Evolutionary conservation across 2,113 vertebrate genomes (phyloP).

Genomic region (Hirundichthys speculiger): DNA sequence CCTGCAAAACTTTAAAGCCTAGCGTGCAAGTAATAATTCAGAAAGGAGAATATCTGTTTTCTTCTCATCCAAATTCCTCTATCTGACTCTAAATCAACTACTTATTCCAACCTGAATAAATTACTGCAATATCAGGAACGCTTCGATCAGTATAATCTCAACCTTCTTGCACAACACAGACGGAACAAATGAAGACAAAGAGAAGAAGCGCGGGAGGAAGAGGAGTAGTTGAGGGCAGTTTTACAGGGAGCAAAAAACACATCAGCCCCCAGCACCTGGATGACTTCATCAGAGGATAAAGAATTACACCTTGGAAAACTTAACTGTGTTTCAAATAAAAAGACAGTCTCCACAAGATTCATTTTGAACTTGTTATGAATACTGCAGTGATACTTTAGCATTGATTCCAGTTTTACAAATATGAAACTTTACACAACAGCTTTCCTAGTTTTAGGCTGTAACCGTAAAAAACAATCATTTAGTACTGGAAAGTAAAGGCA

Average conservation of each 20-base stretch:
- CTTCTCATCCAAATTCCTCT: constrained; percentile 32
- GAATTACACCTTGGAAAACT: constrained; percentile 3
- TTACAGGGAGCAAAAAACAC: background rate
- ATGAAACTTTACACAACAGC: background rate
- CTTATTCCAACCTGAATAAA: too few species aligned
- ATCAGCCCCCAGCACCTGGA: constrained; percentile 18
- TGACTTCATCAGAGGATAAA: background rate
- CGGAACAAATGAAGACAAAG: constrained; percentile 28
- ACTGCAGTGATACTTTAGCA: background rate
- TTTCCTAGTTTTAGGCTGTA: background rate
- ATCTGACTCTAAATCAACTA: constrained; percentile 73
- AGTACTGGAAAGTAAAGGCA: constrained; percentile 3
- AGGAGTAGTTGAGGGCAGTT: constrained; percentile 27
- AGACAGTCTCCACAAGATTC: background rate
- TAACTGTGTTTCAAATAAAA: background rate
- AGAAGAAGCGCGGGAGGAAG: constrained; percentile 17
- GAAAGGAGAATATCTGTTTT: constrained; percentile 67
- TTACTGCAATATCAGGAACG: too few species aligned
- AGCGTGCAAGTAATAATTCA: constrained; percentile 72
- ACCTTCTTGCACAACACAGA: constrained; percentile 36
- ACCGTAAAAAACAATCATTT: background rate
- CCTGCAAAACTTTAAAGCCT: constrained; percentile 31
- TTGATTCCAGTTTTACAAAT: background rate
- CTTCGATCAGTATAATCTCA: constrained; percentile 55
- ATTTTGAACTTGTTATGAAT: constrained; percentile 5